These are phyloP conservation scores for Prunella himalayana DNA, from an alignment of 2,113 vertebrate species.

Conservation along the genomic window DNA sequence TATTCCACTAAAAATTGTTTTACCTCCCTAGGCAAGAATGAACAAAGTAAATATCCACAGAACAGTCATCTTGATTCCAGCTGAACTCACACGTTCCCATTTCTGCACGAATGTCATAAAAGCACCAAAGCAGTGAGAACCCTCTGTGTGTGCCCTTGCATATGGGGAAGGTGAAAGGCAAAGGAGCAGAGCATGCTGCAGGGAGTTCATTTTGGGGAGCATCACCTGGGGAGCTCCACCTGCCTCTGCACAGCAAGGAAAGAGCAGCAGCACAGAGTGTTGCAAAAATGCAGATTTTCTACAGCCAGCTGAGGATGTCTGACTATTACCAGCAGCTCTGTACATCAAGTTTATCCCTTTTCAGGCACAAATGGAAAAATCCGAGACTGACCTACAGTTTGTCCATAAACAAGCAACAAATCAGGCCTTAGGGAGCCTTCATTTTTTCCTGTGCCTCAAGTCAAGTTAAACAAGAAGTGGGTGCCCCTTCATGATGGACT, in stretches of 20 bases:
- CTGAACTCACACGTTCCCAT: neutral
- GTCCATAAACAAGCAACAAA: neutral
- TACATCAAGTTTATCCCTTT: neutral
- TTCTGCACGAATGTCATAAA: neutral
- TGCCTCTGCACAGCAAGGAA: neutral
- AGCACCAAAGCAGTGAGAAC: rapidly evolving
- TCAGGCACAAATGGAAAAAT: neutral
- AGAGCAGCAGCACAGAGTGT: neutral
- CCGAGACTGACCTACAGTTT: neutral
- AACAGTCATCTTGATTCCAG: neutral
- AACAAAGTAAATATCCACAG: neutral
- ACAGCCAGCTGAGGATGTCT: neutral
- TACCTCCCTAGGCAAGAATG: neutral
- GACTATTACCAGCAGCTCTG: neutral
- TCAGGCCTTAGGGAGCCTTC: neutral
- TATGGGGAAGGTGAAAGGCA: rapidly evolving
- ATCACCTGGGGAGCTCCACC: neutral
- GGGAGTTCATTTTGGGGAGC: neutral
- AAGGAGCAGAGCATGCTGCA: neutral
- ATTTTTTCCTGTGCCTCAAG: neutral
- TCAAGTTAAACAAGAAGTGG: neutral
- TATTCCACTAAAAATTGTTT: neutral
- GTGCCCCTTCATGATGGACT: neutral
- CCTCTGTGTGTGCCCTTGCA: neutral
- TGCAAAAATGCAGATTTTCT: neutral